phyloP scores from a whole-genome alignment of 1,140 invertebrate species.

The Eurosta solidaginis region DNA sequence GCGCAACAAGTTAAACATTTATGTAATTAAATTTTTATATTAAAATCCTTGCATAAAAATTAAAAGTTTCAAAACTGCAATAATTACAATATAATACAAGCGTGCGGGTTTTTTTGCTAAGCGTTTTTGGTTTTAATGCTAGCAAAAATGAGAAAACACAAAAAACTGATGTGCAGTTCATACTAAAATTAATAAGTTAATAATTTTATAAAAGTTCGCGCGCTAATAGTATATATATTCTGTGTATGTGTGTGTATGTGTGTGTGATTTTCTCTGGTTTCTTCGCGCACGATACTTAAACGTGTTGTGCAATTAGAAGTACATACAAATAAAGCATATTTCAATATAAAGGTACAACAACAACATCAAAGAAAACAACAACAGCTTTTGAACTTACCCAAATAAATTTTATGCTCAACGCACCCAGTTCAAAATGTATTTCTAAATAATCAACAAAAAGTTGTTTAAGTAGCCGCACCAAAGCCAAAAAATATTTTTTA shows the following conservation, averaged over 20 bases:
- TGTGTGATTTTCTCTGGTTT: neutral
- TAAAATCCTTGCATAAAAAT: neutral
- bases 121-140: no score
- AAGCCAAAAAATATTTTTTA: no score
- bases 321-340: neutral
- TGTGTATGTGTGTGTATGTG: neutral
- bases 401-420: constrained; percentile 2
- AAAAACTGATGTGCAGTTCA: no score
- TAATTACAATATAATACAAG: no score
- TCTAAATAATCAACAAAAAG: neutral
- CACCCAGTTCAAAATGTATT: constrained; percentile 37
- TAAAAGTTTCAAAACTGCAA: no score
- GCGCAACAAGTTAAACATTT: neutral
- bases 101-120: no score
- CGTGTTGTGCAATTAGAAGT: neutral
- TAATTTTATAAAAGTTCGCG: no score
- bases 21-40: neutral
- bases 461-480: neutral
- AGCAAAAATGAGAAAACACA: no score
- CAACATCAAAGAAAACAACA: neutral
- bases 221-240: no score
- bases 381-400: neutral
- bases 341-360: neutral
- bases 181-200: no score
- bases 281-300: neutral